Conservation (phyloP, 2,888 invertebrate genomes). For the Exocentrus adspersus region DNA sequence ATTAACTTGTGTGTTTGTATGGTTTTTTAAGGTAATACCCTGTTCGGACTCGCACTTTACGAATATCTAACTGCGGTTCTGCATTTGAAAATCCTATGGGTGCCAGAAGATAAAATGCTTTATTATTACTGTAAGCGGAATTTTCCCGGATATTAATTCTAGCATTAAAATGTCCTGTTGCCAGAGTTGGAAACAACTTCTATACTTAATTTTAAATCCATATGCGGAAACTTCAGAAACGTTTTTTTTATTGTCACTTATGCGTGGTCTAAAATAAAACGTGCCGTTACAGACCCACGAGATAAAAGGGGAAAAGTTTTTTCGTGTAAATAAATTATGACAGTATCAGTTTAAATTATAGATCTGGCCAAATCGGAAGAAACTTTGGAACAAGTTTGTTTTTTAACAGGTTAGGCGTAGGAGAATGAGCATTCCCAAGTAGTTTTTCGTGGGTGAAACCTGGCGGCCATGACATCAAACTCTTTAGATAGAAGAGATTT, state of each 20-base stretch:
- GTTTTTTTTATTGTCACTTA: background rate
- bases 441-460: too few species aligned
- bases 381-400: background rate
- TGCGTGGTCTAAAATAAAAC: background rate
- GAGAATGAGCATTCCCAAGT: too few species aligned
- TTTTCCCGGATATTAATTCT: slow-evolving; percentile 1
- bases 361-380: background rate
- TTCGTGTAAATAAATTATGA: background rate
- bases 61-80: too few species aligned
- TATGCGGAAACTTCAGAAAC: background rate
- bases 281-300: background rate
- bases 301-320: background rate
- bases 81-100: background rate
- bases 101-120: background rate
- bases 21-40: too few species aligned
- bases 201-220: background rate
- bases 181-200: background rate
- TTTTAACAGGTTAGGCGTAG: too few species aligned
- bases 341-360: background rate
- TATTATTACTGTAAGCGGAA: background rate
- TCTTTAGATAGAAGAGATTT: too few species aligned
- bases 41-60: too few species aligned
- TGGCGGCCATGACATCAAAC: too few species aligned
- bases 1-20: too few species aligned
- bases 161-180: background rate